A percentile compares a stretch with the other conserved stretches of the same genome.
Evolutionary conservation across 2,797 vertebrate species (phyloP).

Genomic region (Scolopax rusticola): DNA sequence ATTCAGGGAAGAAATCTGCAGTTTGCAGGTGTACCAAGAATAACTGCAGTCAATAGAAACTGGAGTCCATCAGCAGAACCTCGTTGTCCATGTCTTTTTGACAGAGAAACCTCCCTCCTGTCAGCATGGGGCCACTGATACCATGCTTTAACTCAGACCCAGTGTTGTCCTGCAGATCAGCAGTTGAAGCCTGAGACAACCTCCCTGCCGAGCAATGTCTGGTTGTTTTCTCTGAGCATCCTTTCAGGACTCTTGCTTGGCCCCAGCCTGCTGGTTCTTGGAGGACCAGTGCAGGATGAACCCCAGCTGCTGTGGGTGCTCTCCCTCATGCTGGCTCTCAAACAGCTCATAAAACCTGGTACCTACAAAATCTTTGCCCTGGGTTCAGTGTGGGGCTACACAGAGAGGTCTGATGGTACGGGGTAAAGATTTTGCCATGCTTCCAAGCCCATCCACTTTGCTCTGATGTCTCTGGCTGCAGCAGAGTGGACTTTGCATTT

Average conservation of each 20-base stretch:
- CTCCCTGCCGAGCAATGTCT: not conserved
- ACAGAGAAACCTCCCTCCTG: too few species aligned
- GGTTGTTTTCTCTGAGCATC: not conserved
- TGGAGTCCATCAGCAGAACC: too few species aligned
- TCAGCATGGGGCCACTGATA: not conserved
- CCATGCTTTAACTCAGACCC: not conserved
- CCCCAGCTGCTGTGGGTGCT: not conserved
- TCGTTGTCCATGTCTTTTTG: too few species aligned
- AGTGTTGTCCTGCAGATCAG: not conserved
- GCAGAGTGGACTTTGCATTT: not conserved
- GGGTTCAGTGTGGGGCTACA: not conserved
- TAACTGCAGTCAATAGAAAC: not conserved
- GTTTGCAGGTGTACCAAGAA: not conserved
- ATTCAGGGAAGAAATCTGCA: not conserved
- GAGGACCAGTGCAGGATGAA: not conserved
- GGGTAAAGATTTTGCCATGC: too few species aligned
- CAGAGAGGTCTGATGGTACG: not conserved
- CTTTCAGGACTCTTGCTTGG: not conserved
- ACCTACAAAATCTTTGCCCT: not conserved
- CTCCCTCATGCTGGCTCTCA: not conserved
- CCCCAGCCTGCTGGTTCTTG: not conserved
- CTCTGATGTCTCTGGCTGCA: not conserved
- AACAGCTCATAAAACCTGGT: not conserved
- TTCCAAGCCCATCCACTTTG: not conserved
- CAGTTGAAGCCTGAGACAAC: not conserved